Evolutionary conservation across 2,888 invertebrate genomes (phyloP), one percentile per base, ranked within the genome.

Genomic region (Orchestes rusci): DNA sequence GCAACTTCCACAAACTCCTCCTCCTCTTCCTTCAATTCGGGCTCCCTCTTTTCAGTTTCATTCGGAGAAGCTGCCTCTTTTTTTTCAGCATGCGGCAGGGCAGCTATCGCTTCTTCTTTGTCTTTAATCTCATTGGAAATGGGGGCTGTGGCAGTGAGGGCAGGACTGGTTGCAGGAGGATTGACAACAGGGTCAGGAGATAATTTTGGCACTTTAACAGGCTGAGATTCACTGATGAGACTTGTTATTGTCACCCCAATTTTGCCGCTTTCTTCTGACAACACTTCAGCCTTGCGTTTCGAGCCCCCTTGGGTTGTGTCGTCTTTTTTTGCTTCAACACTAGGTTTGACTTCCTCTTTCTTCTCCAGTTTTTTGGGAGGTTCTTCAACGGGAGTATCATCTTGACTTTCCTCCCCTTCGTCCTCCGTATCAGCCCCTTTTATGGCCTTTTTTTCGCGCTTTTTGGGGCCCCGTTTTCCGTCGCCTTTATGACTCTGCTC

Each of bases 231-330:
- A 55, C 75, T 75, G 46, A 86, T 88, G 32, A n/a, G n/a, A n/a
- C n/a, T n/a, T n/a, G 89, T 90, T 53, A 91, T 91, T 38, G 90
- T 90, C 36, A 91, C 89, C 35, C 91, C 91, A 56, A 90, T 90
- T 70, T 90, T 90, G 4, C 90, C 90, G 2, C 88, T 88, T 66
- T 89, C 90, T 58, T 84, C 83, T 32, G 82, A 82, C 31, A 89
- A 72, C 3, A 90, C 89, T 61, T 90, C 90, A 0, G 88, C 90
- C 69, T 89, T 90, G 59, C 90, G 77, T 65, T 91, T 89, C 33
- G 58, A 53, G 3, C 59, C 60, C n/a, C n/a, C n/a, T n/a, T n/a
- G n/a, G n/a, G n/a, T n/a, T n/a, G n/a, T n/a, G n/a, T n/a, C n/a
- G n/a, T n/a, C n/a, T n/a, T n/a, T n/a, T n/a, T n/a, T n/a, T n/a